Evolutionary conservation across 2,797 vertebrate genomes (phyloP).

Genomic region (Toxotes lorentzi): DNA sequence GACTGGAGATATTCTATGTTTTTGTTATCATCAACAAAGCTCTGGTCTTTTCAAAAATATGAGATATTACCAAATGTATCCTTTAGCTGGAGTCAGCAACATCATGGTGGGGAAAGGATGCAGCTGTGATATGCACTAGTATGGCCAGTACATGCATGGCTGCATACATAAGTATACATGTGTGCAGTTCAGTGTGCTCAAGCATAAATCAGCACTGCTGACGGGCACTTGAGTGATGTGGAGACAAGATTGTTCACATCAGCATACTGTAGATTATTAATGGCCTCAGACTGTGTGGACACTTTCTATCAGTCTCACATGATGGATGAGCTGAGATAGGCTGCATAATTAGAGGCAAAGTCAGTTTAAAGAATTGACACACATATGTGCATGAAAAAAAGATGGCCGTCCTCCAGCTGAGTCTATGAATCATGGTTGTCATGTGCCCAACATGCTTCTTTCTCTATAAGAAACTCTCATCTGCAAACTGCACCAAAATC

Average conservation of each 20-base stretch:
- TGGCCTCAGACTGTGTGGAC: slow-evolving; percentile 59
- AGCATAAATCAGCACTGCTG: slow-evolving; percentile 68
- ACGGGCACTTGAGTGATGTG: slow-evolving; percentile 58
- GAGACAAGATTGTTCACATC: slow-evolving; percentile 68
- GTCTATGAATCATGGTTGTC: slow-evolving; percentile 44
- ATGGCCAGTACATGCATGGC: slow-evolving; percentile 29
- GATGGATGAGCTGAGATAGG: slow-evolving; percentile 42
- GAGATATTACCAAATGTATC: background rate
- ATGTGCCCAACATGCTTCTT: slow-evolving; percentile 13
- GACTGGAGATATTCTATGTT: background rate
- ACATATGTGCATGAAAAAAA: slow-evolving; percentile 39
- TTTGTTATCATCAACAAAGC: background rate
- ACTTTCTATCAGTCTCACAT: slow-evolving; percentile 53
- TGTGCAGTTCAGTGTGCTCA: slow-evolving; percentile 43
- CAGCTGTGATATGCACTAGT: slow-evolving; percentile 47
- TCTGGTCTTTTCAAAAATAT: background rate
- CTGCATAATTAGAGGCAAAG: slow-evolving; percentile 49
- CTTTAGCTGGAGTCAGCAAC: background rate
- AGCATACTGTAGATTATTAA: slow-evolving; percentile 75
- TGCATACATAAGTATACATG: slow-evolving; percentile 52
- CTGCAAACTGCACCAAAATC: slow-evolving; percentile 23
- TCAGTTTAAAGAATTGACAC: slow-evolving; percentile 48
- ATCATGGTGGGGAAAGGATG: slow-evolving; percentile 12
- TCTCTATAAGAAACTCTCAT: slow-evolving; percentile 2
- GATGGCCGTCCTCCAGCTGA: slow-evolving; percentile 22